These are phyloP conservation scores for Tetropium fuscum DNA, from an alignment of 2,888 invertebrate genomes.

Conservation along the genomic window DNA sequence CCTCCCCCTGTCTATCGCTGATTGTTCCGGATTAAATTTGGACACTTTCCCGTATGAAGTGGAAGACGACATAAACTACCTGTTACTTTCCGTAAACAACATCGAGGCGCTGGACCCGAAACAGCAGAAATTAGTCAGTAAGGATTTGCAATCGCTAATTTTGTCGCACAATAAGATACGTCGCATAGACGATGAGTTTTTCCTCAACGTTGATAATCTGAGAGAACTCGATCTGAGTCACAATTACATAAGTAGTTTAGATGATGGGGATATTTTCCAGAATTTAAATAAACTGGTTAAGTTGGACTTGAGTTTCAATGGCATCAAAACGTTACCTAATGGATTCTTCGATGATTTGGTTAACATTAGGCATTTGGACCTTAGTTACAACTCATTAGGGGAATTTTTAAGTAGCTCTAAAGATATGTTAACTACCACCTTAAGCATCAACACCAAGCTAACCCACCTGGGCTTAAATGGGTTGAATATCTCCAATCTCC, in stretches of 20 bases:
- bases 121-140: constrained; percentile 51
- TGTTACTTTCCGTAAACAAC: constrained; percentile 67
- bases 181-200: constrained; percentile 64
- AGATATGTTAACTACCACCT: constrained; percentile 57
- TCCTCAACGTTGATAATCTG: constrained; percentile 65
- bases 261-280: constrained; percentile 65
- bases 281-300: constrained; percentile 65
- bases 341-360: constrained; percentile 67
- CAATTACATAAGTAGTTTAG: constrained; percentile 68
- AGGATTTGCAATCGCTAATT: constrained; percentile 45
- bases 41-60: constrained; percentile 50
- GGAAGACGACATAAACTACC: constrained; percentile 53
- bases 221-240: constrained; percentile 69
- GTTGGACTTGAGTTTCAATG: constrained; percentile 70
- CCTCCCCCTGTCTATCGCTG: constrained; percentile 45
- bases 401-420: constrained; percentile 52
- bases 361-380: constrained; percentile 68
- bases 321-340: constrained; percentile 63
- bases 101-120: constrained; percentile 61
- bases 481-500: constrained; percentile 61
- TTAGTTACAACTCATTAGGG: constrained; percentile 73
- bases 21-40: constrained; percentile 53
- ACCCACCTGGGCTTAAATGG: constrained; percentile 68
- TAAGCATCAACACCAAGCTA: constrained; percentile 64
- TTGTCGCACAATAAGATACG: constrained; percentile 54